These are phyloP conservation scores for Upupa epops DNA, from an alignment of 2,113 vertebrate genomes.

Conservation along the genomic window DNA sequence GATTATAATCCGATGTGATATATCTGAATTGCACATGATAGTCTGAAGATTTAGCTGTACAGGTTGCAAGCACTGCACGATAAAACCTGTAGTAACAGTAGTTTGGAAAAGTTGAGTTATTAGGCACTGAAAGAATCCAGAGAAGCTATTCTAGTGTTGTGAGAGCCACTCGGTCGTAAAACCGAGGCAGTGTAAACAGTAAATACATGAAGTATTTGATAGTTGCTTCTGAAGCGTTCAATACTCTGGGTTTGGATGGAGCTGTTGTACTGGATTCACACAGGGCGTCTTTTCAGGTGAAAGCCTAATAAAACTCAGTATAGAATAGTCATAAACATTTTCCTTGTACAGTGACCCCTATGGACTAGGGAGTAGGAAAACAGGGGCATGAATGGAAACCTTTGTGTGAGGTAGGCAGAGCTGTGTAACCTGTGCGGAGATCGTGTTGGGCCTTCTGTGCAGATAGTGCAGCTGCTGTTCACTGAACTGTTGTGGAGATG, in stretches of 20 bases:
- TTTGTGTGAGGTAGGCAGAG: neutral
- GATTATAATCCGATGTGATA: slow-evolving; percentile 45
- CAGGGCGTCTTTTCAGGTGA: neutral
- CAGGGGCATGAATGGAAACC: neutral
- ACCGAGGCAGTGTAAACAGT: neutral
- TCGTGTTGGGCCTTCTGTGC: neutral
- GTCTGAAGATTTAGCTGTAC: slow-evolving; percentile 33
- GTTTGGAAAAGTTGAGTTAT: neutral
- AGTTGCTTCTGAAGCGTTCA: neutral
- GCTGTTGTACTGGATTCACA: neutral
- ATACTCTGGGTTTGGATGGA: neutral
- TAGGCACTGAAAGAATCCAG: neutral
- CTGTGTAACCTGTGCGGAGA: neutral
- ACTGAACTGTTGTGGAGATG: rapidly evolving
- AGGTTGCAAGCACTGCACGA: neutral
- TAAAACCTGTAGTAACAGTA: neutral
- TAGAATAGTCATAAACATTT: neutral
- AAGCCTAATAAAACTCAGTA: neutral
- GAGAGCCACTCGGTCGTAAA: neutral
- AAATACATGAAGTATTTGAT: neutral
- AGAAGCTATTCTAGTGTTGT: neutral
- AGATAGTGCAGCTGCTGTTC: neutral
- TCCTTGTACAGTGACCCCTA: neutral
- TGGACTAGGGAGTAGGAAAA: neutral
- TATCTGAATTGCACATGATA: slow-evolving; percentile 43